Evolutionary conservation across 2,113 vertebrate genomes (phyloP), one percentile per base, ranked within the genome.

Genomic region (Bos javanicus): DNA sequence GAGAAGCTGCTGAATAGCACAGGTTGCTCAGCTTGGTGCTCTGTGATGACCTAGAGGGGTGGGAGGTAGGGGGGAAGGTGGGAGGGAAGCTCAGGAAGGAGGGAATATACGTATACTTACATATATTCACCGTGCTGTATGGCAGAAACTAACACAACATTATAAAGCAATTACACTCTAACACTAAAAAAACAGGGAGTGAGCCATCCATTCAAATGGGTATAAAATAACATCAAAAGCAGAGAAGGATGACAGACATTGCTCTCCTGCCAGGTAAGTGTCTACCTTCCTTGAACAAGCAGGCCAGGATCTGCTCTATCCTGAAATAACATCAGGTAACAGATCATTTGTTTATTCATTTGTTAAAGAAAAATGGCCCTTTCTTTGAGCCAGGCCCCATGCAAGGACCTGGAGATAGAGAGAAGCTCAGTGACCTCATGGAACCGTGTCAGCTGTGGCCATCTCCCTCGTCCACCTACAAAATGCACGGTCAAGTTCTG

Each of bases 311-410:
- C 36, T 87, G 62, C 74, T 83, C 50, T 48, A 43, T 80, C 67
- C 57, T 91, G 92, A 98, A 97, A 26, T 90, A 88, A 89, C 11
- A 12, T 46, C 52, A 91, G 60, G 15, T 52, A 85, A 88, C 50
- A 83, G 60, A 39, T 19, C 16, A 46, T 89, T 84, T 90, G 64
- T 88, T 83, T 91, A 39, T 95, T 90, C 57, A 87, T 94, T 92
- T 84, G 78, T 94, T 80, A 86, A 88, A 64, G 78, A 91, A 91
- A 96, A 86, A 39, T n/a, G 33, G 12, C 23, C 9, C 25, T 36
- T 85, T 90, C 90, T 87, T 46, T 26, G 23, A 95, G 74, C 87
- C 33, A 33, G 52, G 80, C 11, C 80, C 90, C 21, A 6, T 21
- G 86, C 85, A 78, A 81, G 10, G 9, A 17, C 78, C 14, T 60